phyloP scores from a whole-genome alignment of 2,888 invertebrate species.

The Phengaris alcon region DNA sequence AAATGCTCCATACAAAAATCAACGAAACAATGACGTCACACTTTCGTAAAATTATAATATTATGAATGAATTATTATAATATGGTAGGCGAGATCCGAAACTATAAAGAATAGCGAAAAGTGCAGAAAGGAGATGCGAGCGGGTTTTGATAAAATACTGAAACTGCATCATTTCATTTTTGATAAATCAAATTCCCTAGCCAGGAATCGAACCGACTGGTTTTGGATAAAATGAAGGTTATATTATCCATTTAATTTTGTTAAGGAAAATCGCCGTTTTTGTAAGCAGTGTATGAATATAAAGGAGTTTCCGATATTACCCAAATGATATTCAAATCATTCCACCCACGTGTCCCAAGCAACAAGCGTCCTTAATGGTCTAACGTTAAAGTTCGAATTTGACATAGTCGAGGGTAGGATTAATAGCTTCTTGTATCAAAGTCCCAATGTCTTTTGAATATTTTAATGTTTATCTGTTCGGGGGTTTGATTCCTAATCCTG shows the following conservation, averaged over 20 bases:
- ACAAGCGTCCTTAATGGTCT: background rate
- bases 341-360: background rate
- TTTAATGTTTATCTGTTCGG: conserved; percentile 10
- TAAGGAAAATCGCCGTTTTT: background rate
- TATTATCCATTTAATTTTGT: background rate
- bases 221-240: background rate
- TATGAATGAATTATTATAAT: too few species aligned
- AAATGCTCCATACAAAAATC: too few species aligned
- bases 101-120: too few species aligned
- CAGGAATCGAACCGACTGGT: too few species aligned
- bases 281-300: conserved; percentile 12
- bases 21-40: too few species aligned
- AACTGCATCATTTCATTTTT: too few species aligned
- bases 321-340: conserved; percentile 18
- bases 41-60: too few species aligned
- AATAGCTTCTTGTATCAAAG: conserved; percentile 12
- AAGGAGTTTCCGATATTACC: conserved; percentile 16
- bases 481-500: background rate
- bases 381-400: background rate
- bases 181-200: too few species aligned
- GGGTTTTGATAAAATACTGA: too few species aligned
- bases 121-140: too few species aligned
- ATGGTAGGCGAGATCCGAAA: too few species aligned
- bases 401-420: background rate
- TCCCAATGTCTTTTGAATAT: conserved; percentile 16